phyloP scores from a whole-genome alignment of 2,113 vertebrate species.

The Tragelaphus buxtoni region DNA sequence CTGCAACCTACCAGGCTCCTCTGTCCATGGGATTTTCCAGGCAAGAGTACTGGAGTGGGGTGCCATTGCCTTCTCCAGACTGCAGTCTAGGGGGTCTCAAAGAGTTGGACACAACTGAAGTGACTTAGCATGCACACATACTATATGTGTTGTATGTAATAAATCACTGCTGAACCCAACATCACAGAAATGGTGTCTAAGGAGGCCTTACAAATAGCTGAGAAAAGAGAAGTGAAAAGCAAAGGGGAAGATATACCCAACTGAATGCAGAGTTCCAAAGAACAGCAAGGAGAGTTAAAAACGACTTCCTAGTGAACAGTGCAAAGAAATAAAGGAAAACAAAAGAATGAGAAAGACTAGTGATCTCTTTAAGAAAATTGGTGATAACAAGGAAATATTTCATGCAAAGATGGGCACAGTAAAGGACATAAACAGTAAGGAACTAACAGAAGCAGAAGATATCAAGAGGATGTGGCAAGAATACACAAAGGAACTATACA shows the following conservation, averaged over 20 bases:
- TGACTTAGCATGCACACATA: neutral
- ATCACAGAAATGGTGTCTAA: neutral
- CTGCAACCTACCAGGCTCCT: too few species aligned
- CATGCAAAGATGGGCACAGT: neutral
- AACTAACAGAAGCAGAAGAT: neutral
- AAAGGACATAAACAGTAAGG: neutral
- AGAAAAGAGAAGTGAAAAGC: neutral
- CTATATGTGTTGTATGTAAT: neutral
- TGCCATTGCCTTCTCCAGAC: too few species aligned
- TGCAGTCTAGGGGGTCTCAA: neutral
- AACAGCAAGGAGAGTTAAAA: neutral
- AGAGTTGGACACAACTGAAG: neutral
- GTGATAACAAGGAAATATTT: neutral
- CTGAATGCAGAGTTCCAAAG: neutral
- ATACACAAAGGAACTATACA: neutral
- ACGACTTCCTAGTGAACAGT: neutral
- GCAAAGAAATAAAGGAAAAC: neutral
- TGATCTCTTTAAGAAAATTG: neutral
- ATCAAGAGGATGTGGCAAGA: neutral
- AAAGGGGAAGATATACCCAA: neutral
- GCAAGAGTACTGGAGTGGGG: too few species aligned
- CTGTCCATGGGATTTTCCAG: too few species aligned
- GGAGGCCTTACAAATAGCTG: neutral
- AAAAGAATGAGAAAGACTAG: neutral
- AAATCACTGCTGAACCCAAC: neutral